Percentiles rank a stretch among this genome's conserved stretches.
Conservation (phyloP, 2,888 invertebrate species). For the Hypsopygia costalis region DNA sequence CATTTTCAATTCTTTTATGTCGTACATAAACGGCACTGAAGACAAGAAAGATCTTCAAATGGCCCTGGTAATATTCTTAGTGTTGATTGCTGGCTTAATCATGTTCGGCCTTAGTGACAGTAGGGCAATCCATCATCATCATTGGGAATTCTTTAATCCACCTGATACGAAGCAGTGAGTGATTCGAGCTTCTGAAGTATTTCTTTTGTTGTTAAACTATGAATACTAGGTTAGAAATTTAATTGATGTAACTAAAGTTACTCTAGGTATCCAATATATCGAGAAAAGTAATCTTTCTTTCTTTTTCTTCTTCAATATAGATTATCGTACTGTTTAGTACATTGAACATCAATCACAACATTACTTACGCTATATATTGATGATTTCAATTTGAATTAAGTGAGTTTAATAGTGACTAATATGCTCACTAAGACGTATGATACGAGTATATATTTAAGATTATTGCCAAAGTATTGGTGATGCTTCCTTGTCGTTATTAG, state of each 20-base stretch:
- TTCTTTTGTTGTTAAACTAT: neutral
- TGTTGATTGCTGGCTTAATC: constrained; percentile 88
- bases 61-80: constrained; percentile 88
- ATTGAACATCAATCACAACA: no score
- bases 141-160: constrained; percentile 94
- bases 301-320: no score
- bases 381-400: no score
- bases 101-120: constrained; percentile 87
- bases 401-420: no score
- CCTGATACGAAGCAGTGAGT: constrained; percentile 81
- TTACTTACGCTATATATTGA: no score
- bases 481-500: no score
- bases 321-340: no score
- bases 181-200: neutral
- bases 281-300: no score
- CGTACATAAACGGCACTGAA: constrained; percentile 82
- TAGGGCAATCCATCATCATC: constrained; percentile 88
- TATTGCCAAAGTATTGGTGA: no score
- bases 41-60: constrained; percentile 87
- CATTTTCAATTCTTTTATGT: constrained; percentile 83
- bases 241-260: neutral
- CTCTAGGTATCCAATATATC: neutral
- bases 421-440: no score
- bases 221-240: neutral
- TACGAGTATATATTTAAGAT: no score